Base-by-base conservation (phyloP, 2,797 vertebrate genomes). In the Rhadinocentrus ornatus region DNA sequence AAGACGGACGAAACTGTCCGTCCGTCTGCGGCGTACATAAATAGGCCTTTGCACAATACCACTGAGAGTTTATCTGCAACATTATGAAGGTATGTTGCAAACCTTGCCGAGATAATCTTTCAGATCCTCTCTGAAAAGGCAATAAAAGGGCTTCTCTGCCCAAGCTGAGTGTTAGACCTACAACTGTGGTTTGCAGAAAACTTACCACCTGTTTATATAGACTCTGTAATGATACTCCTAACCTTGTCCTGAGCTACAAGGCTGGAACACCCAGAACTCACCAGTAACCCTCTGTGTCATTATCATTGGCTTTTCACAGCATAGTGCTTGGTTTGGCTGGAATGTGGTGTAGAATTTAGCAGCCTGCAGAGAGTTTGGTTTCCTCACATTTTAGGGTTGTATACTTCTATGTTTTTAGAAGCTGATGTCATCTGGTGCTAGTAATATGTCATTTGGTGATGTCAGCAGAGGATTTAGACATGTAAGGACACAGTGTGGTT, bases 331-430 rank as follows among this genome's bases (percentile, higher is more conserved):
- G 88, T 90, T 92, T 90, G 82, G 67, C 78, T 29, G 80, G 82
- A 86, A 86, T 85, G 87, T 79, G 84, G 85, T 91, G 89, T 89
- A 82, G 90, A 93, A 93, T 94, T 80, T 93, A 80, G 79, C 91
- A 84, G 82, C 78, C 78, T 71, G 77, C 86, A 72, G 89, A 89
- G 89, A 93, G 84, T 77, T 73, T 72, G 80, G 78, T 78, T 86
- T 79, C 70, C 68, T 88, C 69, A 70, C 85, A 85, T 88, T 88
- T 81, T 69, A 68, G 77, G 66, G 26, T 71, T 68, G 64, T 68
- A 64, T 75, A 61, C 63, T 72, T 68, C 62, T 79, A 35, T 60
- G 68, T 83, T 83, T 73, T 79, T 34, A 56, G 7, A 68, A 65
- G 78, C 73, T 88, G 74, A 89, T 90, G 86, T 90, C 75, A 91